Conservation (phyloP, 2,888 invertebrate genomes). For the Ophonus ardosiacus region DNA sequence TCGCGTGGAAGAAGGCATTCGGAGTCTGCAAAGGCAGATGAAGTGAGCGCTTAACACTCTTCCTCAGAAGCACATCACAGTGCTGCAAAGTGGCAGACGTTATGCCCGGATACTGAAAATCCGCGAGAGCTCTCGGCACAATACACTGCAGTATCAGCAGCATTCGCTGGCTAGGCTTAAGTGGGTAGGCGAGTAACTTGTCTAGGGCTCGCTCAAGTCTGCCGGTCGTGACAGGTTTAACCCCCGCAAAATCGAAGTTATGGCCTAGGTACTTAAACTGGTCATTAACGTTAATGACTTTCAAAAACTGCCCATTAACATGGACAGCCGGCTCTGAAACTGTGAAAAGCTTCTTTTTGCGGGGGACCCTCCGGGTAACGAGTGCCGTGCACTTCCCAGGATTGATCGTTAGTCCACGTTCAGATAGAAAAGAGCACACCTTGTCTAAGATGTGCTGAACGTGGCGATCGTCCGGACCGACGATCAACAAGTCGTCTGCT, state of each 20-base stretch:
- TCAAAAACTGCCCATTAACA: neutral
- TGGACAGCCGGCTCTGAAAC: neutral
- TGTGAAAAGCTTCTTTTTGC: slow-evolving; percentile 40
- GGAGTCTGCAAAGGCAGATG: too few species aligned
- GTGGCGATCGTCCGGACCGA: neutral
- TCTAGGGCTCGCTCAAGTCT: neutral
- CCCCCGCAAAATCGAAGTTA: neutral
- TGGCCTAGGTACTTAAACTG: neutral
- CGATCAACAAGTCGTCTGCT: slow-evolving; percentile 3
- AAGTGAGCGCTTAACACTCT: too few species aligned
- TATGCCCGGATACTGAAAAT: too few species aligned
- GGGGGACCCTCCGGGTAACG: slow-evolving; percentile 28
- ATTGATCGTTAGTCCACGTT: slow-evolving; percentile 2
- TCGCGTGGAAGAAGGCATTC: too few species aligned
- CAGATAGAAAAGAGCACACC: neutral
- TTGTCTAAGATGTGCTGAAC: neutral
- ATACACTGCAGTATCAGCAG: neutral
- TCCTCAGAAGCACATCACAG: too few species aligned
- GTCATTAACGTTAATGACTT: neutral
- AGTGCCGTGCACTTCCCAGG: slow-evolving; percentile 43
- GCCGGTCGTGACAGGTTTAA: too few species aligned
- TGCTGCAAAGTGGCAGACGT: too few species aligned
- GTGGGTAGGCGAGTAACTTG: neutral
- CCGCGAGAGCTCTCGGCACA: neutral
- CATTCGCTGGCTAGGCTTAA: neutral